Conservation (phyloP, 2,113 vertebrate genomes). For the rabbit (Oryctolagus cuniculus) region mOryCun1.1 NC_091434.1:116410001-116410500, state of each 20-base stretch:
- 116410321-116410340: not conserved
- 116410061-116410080: slow-evolving; percentile 61
- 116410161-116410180: not conserved
- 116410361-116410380: not conserved
- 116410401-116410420: not conserved
- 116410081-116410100: slow-evolving; percentile 59
- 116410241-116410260: not conserved
- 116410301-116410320: not conserved
- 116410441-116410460: not conserved
- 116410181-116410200: slow-evolving; percentile 11
- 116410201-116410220: not conserved
- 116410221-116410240: not conserved
- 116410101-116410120: slow-evolving; percentile 53
- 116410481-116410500: not conserved
- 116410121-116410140: slow-evolving; percentile 65
- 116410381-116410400: not conserved
- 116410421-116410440: not conserved
- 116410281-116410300: not conserved
- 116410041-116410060: slow-evolving; percentile 72
- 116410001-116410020: slow-evolving; percentile 59
- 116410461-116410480: not conserved
- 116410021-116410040: slow-evolving; percentile 57
- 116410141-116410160: slow-evolving; percentile 42
- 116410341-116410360: not conserved
- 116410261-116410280: not conserved